phyloP scores from a whole-genome alignment of 1,140 invertebrate genomes.

The Sminthurinus signatus region DNA sequence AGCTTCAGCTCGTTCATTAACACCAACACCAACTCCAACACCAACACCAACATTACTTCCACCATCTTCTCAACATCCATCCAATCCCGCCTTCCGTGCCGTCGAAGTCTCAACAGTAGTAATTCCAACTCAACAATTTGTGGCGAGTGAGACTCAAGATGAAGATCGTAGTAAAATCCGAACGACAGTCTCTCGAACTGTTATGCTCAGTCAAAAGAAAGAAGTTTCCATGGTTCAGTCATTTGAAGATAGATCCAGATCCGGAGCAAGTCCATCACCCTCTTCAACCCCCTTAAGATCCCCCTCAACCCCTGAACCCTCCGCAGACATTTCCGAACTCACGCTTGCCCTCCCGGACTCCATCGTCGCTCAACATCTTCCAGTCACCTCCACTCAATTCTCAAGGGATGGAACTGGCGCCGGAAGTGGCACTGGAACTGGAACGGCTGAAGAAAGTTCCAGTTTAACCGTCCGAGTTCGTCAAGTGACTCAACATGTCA shows the following conservation, averaged over 20 bases:
- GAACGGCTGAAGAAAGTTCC: neutral
- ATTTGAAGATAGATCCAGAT: slow-evolving; percentile 4
- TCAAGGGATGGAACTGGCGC: too few relatives aligned
- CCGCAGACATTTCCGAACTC: neutral
- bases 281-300: neutral
- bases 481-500: slow-evolving; percentile 67
- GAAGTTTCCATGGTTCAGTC: slow-evolving; percentile 34
- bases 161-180: slow-evolving; percentile 15
- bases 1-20: neutral
- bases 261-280: neutral
- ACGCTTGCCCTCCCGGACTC: neutral
- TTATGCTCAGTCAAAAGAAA: slow-evolving; percentile 31
- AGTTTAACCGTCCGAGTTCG: slow-evolving; percentile 33
- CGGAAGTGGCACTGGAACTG: too few relatives aligned
- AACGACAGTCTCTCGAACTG: slow-evolving; percentile 27
- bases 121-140: slow-evolving; percentile 8
- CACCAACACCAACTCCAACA: neutral
- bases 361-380: neutral
- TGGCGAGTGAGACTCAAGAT: neutral
- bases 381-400: neutral
- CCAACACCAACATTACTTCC: neutral
- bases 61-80: too few relatives aligned
- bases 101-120: slow-evolving; percentile 20
- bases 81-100: slow-evolving; percentile 14
- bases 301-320: neutral